Base-by-base conservation (phyloP, 2,888 invertebrate species). In the Sturmia bella region DNA sequence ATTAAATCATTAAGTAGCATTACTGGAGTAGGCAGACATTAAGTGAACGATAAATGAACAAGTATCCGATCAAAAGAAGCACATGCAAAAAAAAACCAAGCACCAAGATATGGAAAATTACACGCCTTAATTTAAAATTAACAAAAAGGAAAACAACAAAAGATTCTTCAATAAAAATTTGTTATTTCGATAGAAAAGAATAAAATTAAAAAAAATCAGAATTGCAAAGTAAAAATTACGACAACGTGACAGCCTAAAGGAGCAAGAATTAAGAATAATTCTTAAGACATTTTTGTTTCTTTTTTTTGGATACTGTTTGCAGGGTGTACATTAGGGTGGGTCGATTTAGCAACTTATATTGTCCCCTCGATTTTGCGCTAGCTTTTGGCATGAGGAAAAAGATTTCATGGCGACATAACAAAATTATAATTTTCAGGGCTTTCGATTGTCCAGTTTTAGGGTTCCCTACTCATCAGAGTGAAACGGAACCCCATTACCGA, bases 201-300 rank as follows among this genome's bases (percentile, higher is more conserved):
- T 80, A 50, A 50, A 69, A 75, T 75, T 69, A 63, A 63, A 63
- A 69, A 63, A 63, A 63, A 69, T 64, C 54, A 32, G 43, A 75
- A 80, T 69, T 80, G 56, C 54, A 64, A 76, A 52, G 57, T 50
- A 32, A 63, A 69, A 76, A 79, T 79, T 73, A 79, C 77, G 52
- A 75, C 83, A 83, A 84, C 84, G 83, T 84, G 84, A 84, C 84
- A 80, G 84, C 84, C 84, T 70, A 56, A 69, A 82, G 84, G 74
- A 59, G 43, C 39, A 45, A 64, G 57, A 74, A 73, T 72, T 72
- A 52, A 68, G 13, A 59, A 39, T 0, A 12, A 37, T 27, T 56
- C 1, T 19, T 59, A 37, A 32, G 2, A 1, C 61, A 63, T 52
- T 32, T 52, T 41, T 12, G 3, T 7, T 19, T 32, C n/a, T 27